Base-by-base conservation (phyloP, 2,888 invertebrate genomes). In the Archips crataeganus region DNA sequence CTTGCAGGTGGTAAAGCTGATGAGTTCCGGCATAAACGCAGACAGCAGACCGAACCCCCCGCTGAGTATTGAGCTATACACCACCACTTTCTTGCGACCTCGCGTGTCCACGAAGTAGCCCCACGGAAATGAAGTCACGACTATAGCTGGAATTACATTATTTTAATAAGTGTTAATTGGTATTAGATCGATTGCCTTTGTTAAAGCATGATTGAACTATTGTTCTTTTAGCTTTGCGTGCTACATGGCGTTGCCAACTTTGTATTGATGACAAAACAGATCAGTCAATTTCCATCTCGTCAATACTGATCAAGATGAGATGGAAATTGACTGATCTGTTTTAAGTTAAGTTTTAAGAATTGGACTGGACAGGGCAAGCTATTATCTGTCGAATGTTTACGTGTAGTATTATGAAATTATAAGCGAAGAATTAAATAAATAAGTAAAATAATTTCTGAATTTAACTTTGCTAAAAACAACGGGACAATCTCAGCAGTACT, bases 71-170 rank as follows among this genome's bases (percentile, higher is more conserved):
- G 93, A 89, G 64, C 91, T 90, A 57, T 89, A 86, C 34, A 96
- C 88, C 0, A 95, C 74, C 1, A 95, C 91, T 45, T 85, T 90
- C 78, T 96, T 95, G 39, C 98, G 95, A 0, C 98, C 98, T 77
- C 95, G 83, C 0, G 96, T 96, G 85, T 98, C 98, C 0, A 97
- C 97, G 64, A 97, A 87, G 59, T 97, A 95, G 10, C 98, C 98
- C 97, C 98, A 97, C 2, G 97, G 93, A 84, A 97, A 97, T 0
- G 97, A 97, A 74, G 97, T 97, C 13, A 96, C 71, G 0, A 96
- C 96, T 8, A 97, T 95, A 77, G 97, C 96, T 96, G 81, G 13
- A 87, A 85, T 23, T 23, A 73, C 39, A 45, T 5, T 15, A 69
- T n/a, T 8, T 54, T 11, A 45, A 23, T 57, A 13, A 42, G 42